These are phyloP conservation scores for Conopomorpha cramerella DNA, from an alignment of 1,140 invertebrate genomes.

Conservation along the genomic window DNA sequence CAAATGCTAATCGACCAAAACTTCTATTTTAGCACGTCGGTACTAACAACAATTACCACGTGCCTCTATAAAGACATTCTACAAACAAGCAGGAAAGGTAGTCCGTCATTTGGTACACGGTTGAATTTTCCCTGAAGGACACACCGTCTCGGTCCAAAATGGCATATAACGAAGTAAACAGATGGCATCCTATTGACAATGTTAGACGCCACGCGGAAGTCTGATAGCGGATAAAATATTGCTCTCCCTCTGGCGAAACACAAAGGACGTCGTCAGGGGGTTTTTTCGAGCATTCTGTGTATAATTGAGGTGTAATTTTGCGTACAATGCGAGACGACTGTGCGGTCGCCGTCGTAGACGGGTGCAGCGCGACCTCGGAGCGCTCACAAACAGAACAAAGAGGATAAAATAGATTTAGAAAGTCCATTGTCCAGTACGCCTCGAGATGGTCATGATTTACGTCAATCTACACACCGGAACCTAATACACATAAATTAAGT, in stretches of 20 bases:
- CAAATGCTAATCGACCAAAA: slow-evolving; percentile 26
- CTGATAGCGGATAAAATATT: slow-evolving; percentile 23
- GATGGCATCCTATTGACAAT: slow-evolving; percentile 10
- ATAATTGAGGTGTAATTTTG: slow-evolving; percentile 30
- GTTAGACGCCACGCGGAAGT: slow-evolving; percentile 20
- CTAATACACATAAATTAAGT: slow-evolving; percentile 14
- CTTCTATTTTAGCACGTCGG: slow-evolving; percentile 34
- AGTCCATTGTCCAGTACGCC: slow-evolving; percentile 14
- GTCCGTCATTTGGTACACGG: too few relatives aligned
- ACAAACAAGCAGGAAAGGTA: too few relatives aligned
- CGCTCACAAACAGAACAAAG: slow-evolving; percentile 13
- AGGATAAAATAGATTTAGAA: slow-evolving; percentile 15
- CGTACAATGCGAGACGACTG: slow-evolving; percentile 18
- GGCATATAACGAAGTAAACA: slow-evolving; percentile 10
- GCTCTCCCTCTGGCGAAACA: slow-evolving; percentile 15
- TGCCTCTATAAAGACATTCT: slow-evolving; percentile 12
- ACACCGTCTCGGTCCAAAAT: too few relatives aligned
- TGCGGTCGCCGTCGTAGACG: slow-evolving; percentile 10
- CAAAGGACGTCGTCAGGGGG: slow-evolving; percentile 13
- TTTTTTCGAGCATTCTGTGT: slow-evolving; percentile 15
- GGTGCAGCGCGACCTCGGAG: slow-evolving; percentile 13
- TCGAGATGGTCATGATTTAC: slow-evolving; percentile 22
- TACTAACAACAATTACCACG: slow-evolving; percentile 20
- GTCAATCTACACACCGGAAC: slow-evolving; percentile 15
- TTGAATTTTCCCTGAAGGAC: too few relatives aligned